Conservation (phyloP, 2,113 vertebrate species). For the Origma solitaria region DNA sequence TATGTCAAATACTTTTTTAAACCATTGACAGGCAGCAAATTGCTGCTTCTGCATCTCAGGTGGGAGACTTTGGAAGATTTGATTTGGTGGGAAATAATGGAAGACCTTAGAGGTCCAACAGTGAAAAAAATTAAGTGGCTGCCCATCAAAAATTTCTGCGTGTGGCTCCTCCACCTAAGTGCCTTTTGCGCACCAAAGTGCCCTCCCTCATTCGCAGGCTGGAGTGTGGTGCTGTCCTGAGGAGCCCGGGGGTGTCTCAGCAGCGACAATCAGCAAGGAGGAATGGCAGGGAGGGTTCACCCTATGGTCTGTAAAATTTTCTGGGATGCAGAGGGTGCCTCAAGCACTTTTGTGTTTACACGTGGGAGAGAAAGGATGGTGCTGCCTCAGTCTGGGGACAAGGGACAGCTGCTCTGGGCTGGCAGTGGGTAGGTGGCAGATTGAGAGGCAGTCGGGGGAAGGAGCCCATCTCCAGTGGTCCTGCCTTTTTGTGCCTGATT, state of each 20-base stretch:
- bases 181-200: background rate
- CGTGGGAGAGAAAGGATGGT: fast-evolving
- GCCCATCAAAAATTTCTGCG: background rate
- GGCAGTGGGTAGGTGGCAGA: background rate
- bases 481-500: background rate
- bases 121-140: background rate
- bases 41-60: background rate
- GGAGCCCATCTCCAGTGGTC: background rate
- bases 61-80: background rate
- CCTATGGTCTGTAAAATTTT: fast-evolving
- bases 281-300: background rate
- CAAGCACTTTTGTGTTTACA: background rate
- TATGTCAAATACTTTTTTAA: background rate
- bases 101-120: fast-evolving
- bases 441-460: background rate
- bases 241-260: fast-evolving
- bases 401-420: background rate
- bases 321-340: background rate
- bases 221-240: fast-evolving
- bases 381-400: background rate
- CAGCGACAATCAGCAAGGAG: fast-evolving
- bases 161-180: background rate
- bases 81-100: no score
- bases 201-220: no score
- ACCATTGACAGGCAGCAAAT: background rate